A percentile compares a stretch with the other conserved stretches of the same genome.
Evolutionary conservation across 2,797 vertebrate genomes (phyloP).

Genomic region (Morus bassanus): DNA sequence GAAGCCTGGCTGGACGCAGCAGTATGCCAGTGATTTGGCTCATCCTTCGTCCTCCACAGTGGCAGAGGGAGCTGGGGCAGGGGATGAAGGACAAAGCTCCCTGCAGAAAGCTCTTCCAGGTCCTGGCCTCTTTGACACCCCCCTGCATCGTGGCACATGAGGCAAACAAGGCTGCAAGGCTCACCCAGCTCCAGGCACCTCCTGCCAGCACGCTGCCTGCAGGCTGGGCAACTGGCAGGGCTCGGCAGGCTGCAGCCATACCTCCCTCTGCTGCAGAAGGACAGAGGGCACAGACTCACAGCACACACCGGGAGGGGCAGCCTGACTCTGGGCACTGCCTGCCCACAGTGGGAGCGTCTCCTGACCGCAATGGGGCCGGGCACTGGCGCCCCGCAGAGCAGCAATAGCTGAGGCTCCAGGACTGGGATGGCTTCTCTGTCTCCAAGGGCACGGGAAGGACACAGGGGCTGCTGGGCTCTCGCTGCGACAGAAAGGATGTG

Average conservation of each 20-base stretch:
- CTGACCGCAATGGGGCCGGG: background rate
- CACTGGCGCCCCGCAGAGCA: background rate
- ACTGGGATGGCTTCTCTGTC: accelerated
- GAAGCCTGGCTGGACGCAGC: background rate
- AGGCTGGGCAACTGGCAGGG: background rate
- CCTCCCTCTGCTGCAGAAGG: background rate
- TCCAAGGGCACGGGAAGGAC: constrained; percentile 41
- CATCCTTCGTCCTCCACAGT: accelerated
- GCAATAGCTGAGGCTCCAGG: background rate
- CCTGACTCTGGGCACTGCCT: background rate
- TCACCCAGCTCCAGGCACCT: background rate
- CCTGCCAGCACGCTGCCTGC: background rate
- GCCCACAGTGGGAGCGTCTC: background rate
- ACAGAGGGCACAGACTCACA: accelerated
- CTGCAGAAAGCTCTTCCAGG: background rate
- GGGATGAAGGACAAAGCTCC: accelerated
- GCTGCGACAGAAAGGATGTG: accelerated
- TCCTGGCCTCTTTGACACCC: background rate
- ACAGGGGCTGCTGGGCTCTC: background rate
- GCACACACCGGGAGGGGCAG: accelerated
- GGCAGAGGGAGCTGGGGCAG: background rate
- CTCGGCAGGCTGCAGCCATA: background rate
- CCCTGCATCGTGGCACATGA: accelerated
- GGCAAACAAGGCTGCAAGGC: background rate
- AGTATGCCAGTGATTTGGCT: background rate